Evolutionary conservation across 2,888 invertebrate genomes (phyloP).

Genomic region (Acanthosepion pharaonis): DNA sequence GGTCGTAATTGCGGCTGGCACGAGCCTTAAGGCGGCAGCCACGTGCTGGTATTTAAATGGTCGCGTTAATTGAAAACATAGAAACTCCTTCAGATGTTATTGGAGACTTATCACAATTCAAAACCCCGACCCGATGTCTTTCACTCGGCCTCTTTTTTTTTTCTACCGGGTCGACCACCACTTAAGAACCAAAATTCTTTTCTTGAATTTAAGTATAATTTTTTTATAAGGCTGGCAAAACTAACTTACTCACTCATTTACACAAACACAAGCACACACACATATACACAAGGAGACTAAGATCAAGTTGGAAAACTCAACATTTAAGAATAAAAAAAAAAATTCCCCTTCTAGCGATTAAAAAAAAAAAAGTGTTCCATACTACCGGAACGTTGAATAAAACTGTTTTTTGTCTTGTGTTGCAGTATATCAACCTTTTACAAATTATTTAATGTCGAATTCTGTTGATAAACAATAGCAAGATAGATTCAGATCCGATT

Average conservation of each 20-base stretch:
- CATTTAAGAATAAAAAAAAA: background rate
- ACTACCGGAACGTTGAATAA: too few species aligned
- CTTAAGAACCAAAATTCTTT: background rate
- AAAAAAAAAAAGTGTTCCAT: too few species aligned
- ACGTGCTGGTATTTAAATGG: background rate
- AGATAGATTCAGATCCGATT: too few species aligned
- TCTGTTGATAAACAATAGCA: too few species aligned
- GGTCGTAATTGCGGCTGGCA: background rate
- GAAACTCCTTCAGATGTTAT: background rate
- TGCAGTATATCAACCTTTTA: too few species aligned
- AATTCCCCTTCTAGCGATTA: too few species aligned
- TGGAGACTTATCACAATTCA: constrained; percentile 33
- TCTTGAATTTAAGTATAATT: background rate
- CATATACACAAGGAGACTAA: background rate
- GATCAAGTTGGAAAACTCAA: background rate
- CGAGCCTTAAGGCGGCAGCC: background rate
- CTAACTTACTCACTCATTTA: background rate
- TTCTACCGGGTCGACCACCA: background rate
- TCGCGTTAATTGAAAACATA: background rate
- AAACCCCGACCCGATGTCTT: background rate
- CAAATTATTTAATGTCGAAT: too few species aligned
- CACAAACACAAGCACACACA: background rate
- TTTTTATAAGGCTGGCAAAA: background rate
- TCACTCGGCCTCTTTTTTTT: background rate
- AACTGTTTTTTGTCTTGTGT: too few species aligned